phyloP scores from a whole-genome alignment of 2,888 invertebrate species.

The Sthenelais limicola region DNA sequence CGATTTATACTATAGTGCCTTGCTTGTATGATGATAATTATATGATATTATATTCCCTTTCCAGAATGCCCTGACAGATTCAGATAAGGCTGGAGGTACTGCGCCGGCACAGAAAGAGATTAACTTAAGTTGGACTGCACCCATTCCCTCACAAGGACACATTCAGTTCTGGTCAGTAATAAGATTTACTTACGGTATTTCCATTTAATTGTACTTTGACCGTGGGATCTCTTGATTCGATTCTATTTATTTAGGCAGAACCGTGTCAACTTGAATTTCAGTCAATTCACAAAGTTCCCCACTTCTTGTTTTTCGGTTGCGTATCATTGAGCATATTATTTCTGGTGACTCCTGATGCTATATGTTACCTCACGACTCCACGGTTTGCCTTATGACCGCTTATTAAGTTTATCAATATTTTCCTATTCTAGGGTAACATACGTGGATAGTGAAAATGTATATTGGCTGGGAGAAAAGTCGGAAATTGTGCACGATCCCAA shows the following conservation, averaged over 20 bases:
- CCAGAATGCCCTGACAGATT: slow-evolving; percentile 45
- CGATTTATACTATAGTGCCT: neutral
- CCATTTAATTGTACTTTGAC: slow-evolving; percentile 46
- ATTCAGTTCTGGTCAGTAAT: slow-evolving; percentile 60
- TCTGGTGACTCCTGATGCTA: no score
- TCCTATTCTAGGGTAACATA: slow-evolving; percentile 48
- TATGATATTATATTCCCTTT: neutral
- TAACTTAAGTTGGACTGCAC: slow-evolving; percentile 60
- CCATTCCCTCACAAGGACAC: slow-evolving; percentile 54
- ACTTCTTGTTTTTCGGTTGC: no score
- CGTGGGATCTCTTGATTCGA: no score
- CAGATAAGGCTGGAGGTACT: neutral
- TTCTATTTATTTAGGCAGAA: no score
- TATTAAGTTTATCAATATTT: slow-evolving; percentile 38
- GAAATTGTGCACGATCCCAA: slow-evolving; percentile 55
- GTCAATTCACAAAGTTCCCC: no score
- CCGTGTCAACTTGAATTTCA: no score
- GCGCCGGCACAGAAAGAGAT: slow-evolving; percentile 44
- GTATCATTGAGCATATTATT: no score
- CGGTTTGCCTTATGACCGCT: slow-evolving; percentile 48
- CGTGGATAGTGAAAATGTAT: slow-evolving; percentile 48
- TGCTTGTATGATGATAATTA: neutral
- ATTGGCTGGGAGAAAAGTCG: slow-evolving; percentile 67
- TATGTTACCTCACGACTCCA: no score
- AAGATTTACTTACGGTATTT: no score